A percentile compares a stretch with the other conserved stretches of the same genome.
These are phyloP conservation scores for Podarcis raffonei DNA, from an alignment of 2,113 vertebrate genomes.

Conservation along the genomic window DNA sequence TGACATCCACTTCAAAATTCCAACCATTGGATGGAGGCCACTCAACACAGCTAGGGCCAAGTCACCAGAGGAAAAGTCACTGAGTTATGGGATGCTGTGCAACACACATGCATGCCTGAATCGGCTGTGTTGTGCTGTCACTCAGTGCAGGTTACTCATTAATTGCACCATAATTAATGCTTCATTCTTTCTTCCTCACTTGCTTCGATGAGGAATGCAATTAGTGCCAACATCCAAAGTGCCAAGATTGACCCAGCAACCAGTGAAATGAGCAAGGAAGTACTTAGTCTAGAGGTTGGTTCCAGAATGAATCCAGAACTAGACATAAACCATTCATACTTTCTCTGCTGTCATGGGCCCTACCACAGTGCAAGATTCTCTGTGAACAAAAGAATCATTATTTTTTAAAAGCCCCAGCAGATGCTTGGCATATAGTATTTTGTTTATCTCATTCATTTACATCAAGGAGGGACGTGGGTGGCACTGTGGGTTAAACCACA, in stretches of 20 bases:
- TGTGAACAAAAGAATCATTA: too few relatives aligned
- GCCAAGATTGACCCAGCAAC: neutral
- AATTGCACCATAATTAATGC: too few relatives aligned
- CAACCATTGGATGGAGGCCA: neutral
- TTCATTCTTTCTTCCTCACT: neutral
- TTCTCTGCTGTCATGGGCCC: neutral
- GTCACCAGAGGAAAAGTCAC: neutral
- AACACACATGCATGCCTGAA: neutral
- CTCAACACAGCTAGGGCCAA: neutral
- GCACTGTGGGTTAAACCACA: too few relatives aligned
- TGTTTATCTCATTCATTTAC: too few relatives aligned
- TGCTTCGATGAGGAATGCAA: neutral
- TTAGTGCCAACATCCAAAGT: neutral
- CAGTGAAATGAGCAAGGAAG: neutral
- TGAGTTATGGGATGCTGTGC: neutral
- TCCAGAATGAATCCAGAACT: neutral
- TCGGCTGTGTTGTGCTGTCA: too few relatives aligned
- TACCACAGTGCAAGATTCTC: neutral
- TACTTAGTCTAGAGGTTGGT: neutral
- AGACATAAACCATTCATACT: neutral
- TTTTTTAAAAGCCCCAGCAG: too few relatives aligned
- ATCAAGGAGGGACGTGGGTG: too few relatives aligned
- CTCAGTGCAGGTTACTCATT: neutral
- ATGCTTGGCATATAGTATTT: too few relatives aligned
- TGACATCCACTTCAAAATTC: neutral